phyloP scores from a whole-genome alignment of 1,140 invertebrate species.

The Capitella teleta region DNA sequence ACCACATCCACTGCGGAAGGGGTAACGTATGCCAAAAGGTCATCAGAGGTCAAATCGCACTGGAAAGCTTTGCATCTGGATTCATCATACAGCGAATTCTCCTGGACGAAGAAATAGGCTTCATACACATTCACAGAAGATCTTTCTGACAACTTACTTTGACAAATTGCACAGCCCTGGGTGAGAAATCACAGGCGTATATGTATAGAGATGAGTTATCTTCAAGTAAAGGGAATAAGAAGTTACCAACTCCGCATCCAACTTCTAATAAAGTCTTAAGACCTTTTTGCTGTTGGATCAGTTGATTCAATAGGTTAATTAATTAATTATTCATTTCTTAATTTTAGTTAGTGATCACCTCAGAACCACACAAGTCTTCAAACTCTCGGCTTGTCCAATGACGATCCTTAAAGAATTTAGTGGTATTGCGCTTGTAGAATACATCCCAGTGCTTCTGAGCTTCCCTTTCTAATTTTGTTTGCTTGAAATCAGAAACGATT shows the following conservation, averaged over 20 bases:
- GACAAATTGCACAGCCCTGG: slow-evolving; percentile 69
- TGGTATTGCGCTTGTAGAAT: slow-evolving; percentile 78
- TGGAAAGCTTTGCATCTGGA: slow-evolving; percentile 61
- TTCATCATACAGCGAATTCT: slow-evolving; percentile 50
- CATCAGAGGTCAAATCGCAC: slow-evolving; percentile 45
- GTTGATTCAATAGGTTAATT: no score
- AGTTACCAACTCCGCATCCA: slow-evolving; percentile 95
- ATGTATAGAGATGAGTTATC: slow-evolving; percentile 53
- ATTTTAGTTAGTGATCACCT: no score
- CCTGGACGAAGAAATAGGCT: no score
- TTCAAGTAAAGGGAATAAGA: slow-evolving; percentile 85
- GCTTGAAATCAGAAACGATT: slow-evolving; percentile 62
- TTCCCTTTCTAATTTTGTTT: slow-evolving; percentile 69
- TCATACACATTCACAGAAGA: no score
- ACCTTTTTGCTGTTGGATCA: no score
- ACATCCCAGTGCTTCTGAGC: slow-evolving; percentile 92
- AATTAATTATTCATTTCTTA: no score
- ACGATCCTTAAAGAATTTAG: slow-evolving; percentile 85
- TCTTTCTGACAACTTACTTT: no score
- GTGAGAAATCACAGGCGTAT: slow-evolving; percentile 90
- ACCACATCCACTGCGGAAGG: slow-evolving; percentile 54
- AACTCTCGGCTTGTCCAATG: slow-evolving; percentile 96
- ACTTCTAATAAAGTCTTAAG: slow-evolving; percentile 64
- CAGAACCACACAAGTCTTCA: slow-evolving; percentile 57
- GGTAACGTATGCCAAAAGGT: slow-evolving; percentile 22